These are phyloP conservation scores for Ophthalmolycus amberensis DNA, from an alignment of 2,113 vertebrate species.

Conservation along the genomic window DNA sequence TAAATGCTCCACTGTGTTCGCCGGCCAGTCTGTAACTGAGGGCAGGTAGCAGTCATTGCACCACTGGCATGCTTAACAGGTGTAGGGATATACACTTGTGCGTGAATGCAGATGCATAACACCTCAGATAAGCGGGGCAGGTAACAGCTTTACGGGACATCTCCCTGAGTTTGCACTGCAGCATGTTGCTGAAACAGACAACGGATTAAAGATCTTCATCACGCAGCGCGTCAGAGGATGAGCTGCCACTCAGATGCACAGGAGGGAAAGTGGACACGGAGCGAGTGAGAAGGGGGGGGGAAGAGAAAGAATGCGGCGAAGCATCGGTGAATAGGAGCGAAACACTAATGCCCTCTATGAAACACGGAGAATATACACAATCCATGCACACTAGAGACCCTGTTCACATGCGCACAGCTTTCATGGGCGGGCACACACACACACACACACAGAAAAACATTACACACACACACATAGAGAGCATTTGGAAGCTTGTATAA, in stretches of 20 bases:
- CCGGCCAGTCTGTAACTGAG: no score
- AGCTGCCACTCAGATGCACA: neutral
- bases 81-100: neutral
- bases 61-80: neutral
- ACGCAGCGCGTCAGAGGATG: slow-evolving; percentile 16
- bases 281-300: neutral
- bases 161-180: slow-evolving; percentile 33
- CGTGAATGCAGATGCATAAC: slow-evolving; percentile 8
- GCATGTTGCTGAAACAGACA: slow-evolving; percentile 39
- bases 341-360: slow-evolving; percentile 9
- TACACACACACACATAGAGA: slow-evolving; percentile 19
- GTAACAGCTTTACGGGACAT: slow-evolving; percentile 39
- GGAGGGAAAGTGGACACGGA: slow-evolving; percentile 1
- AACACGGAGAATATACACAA: slow-evolving; percentile 21
- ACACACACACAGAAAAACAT: slow-evolving; percentile 35
- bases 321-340: neutral
- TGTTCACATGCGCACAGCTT: slow-evolving; percentile 29
- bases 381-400: slow-evolving; percentile 20
- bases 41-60: no score
- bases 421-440: slow-evolving; percentile 27
- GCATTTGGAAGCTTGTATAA: slow-evolving; percentile 74
- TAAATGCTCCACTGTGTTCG: no score
- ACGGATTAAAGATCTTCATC: slow-evolving; percentile 35
- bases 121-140: slow-evolving; percentile 9
- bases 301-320: neutral